A percentile compares a stretch with the other conserved stretches of the same genome.
Evolutionary conservation across 2,113 vertebrate species (phyloP).

Genomic region (Cettia cetti): DNA sequence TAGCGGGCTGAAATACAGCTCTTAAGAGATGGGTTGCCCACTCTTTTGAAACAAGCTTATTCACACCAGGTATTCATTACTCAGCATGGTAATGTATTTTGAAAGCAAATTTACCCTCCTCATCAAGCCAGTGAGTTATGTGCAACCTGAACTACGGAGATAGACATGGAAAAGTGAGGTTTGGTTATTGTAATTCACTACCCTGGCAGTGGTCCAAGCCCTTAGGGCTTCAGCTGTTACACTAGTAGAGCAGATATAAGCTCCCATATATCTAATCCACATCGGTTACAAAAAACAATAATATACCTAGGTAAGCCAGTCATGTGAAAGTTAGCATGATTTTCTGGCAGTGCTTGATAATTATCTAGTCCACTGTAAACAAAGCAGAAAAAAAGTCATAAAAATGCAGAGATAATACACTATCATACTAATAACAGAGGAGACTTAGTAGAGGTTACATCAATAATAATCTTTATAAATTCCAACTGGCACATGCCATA

Average conservation of each 20-base stretch:
- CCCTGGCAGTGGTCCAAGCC: not conserved
- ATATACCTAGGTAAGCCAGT: not conserved
- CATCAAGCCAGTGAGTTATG: not conserved
- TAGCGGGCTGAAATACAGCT: not conserved
- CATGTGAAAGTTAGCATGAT: not conserved
- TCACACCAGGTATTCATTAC: not conserved
- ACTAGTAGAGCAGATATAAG: not conserved
- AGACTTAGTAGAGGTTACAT: not conserved
- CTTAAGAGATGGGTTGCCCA: not conserved
- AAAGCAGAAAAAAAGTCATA: not conserved
- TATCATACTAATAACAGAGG: not conserved
- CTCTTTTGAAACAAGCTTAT: not conserved
- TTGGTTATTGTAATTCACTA: conserved; percentile 18
- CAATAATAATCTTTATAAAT: not conserved
- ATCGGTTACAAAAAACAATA: not conserved
- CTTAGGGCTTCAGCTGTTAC: conserved; percentile 16
- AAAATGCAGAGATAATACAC: not conserved
- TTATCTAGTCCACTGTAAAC: not conserved
- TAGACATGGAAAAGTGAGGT: not conserved
- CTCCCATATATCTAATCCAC: not conserved
- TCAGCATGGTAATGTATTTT: not conserved
- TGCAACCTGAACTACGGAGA: not conserved
- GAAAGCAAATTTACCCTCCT: not conserved
- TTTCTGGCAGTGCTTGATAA: not conserved
- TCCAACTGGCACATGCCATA: not conserved